These are phyloP conservation scores for Toxonevra muliebris DNA, from an alignment of 2,888 invertebrate genomes.

Conservation along the genomic window DNA sequence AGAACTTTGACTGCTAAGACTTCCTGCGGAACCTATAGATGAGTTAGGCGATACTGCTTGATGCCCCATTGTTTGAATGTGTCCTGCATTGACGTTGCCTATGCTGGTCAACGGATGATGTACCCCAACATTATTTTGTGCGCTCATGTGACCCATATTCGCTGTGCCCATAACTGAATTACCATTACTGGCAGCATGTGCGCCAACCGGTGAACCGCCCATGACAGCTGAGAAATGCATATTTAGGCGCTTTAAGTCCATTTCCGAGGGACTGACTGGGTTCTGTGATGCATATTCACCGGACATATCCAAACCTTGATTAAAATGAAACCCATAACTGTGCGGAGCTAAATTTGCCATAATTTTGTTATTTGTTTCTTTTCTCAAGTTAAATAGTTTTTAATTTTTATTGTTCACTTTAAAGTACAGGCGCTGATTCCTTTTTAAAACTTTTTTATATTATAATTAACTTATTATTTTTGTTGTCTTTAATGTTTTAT, in stretches of 20 bases:
- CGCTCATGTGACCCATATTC: constrained; percentile 58
- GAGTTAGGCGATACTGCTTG: constrained; percentile 62
- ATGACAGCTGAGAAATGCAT: constrained; percentile 64
- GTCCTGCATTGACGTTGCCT: constrained; percentile 14
- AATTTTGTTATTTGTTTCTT: no score
- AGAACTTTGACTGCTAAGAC: constrained; percentile 47
- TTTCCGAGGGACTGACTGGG: constrained; percentile 52
- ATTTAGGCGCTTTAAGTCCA: constrained; percentile 62
- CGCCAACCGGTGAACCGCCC: constrained; percentile 61
- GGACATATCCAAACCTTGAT: constrained; percentile 62
- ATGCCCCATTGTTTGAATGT: constrained; percentile 50
- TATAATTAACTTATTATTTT: constrained; percentile 25
- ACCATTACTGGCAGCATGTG: constrained; percentile 54
- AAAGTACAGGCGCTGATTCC: not conserved
- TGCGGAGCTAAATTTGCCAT: constrained; percentile 64
- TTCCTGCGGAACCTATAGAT: constrained; percentile 56
- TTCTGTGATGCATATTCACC: constrained; percentile 62
- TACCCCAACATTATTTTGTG: constrained; percentile 21
- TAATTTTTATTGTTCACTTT: constrained; percentile 25
- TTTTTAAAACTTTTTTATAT: not conserved
- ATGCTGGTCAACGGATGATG: constrained; percentile 34
- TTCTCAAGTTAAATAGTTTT: constrained; percentile 1
- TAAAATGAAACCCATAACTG: constrained; percentile 64
- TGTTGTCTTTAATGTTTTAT: constrained; percentile 23
- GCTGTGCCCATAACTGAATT: constrained; percentile 55